Evolutionary conservation across 2,888 invertebrate genomes (phyloP).

Genomic region (Chrysotoxum bicinctum): DNA sequence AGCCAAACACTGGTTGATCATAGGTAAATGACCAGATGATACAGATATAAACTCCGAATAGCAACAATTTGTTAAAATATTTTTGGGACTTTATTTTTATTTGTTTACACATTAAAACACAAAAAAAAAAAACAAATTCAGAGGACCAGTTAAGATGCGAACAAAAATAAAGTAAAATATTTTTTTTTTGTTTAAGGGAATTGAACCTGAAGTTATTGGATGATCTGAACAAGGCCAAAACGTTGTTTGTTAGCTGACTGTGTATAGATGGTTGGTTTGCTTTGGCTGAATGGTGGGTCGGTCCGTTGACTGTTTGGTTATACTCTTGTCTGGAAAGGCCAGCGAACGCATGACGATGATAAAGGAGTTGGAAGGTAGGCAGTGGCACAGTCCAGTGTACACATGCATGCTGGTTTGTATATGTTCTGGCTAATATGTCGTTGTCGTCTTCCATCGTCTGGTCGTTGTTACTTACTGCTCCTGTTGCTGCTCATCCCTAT

Average conservation of each 20-base stretch:
- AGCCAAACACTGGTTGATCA: constrained; percentile 15
- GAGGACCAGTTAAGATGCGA: constrained; percentile 48
- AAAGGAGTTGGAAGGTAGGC: constrained; percentile 46
- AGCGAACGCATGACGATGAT: constrained; percentile 63
- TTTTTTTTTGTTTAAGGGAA: constrained; percentile 50
- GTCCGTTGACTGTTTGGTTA: constrained; percentile 31
- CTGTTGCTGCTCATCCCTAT: constrained; percentile 41
- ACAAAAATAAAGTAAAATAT: constrained; percentile 23
- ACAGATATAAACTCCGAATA: not conserved
- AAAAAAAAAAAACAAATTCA: constrained; percentile 30
- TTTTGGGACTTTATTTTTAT: constrained; percentile 24
- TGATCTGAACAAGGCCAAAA: constrained; percentile 68
- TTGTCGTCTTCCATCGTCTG: constrained; percentile 22
- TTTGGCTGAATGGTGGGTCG: not conserved
- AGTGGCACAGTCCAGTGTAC: constrained; percentile 8
- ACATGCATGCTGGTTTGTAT: constrained; percentile 27
- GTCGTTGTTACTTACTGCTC: not conserved
- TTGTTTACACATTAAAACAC: constrained; percentile 43
- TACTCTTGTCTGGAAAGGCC: constrained; percentile 57
- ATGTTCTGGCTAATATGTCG: constrained; percentile 28
- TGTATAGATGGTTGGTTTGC: constrained; percentile 19
- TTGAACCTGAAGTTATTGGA: constrained; percentile 71
- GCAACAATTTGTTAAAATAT: constrained; percentile 25
- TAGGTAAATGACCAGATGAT: constrained; percentile 68
- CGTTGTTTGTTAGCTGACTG: constrained; percentile 53